A percentile compares a stretch with the other conserved stretches of the same genome.
Conservation (phyloP, 2,113 vertebrate species). For the Hypocryptadius cinnamomeus region DNA sequence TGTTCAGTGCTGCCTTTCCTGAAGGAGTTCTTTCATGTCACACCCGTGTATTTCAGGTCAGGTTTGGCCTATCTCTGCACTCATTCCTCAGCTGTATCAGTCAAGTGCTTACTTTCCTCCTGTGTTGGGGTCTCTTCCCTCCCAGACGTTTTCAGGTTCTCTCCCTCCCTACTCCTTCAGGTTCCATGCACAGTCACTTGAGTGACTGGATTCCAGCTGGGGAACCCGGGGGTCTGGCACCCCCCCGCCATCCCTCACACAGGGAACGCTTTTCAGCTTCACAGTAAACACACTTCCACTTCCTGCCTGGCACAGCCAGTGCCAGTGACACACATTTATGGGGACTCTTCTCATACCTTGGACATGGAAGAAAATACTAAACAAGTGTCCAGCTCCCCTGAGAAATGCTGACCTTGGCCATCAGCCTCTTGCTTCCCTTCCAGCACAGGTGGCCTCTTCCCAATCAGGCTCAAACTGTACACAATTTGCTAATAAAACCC, state of each 20-base stretch:
- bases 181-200: rapidly evolving
- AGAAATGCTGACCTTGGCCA: background rate
- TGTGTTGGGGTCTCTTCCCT: rapidly evolving
- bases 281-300: rapidly evolving
- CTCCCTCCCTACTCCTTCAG: too few species aligned
- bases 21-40: background rate
- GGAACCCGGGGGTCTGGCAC: background rate
- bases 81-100: background rate
- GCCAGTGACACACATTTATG: rapidly evolving
- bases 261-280: background rate
- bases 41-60: background rate
- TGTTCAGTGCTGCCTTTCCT: background rate
- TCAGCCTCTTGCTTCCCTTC: background rate
- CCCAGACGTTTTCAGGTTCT: rapidly evolving
- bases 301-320: background rate
- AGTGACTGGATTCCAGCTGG: background rate
- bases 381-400: background rate
- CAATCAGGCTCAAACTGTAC: background rate
- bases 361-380: background rate
- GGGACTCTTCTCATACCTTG: background rate
- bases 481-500: background rate
- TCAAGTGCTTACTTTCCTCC: background rate
- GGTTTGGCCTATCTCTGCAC: background rate
- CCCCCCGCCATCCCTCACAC: background rate
- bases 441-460: background rate